Conservation (phyloP, 2,113 vertebrate species). For the Seriola quinqueradiata region DNA sequence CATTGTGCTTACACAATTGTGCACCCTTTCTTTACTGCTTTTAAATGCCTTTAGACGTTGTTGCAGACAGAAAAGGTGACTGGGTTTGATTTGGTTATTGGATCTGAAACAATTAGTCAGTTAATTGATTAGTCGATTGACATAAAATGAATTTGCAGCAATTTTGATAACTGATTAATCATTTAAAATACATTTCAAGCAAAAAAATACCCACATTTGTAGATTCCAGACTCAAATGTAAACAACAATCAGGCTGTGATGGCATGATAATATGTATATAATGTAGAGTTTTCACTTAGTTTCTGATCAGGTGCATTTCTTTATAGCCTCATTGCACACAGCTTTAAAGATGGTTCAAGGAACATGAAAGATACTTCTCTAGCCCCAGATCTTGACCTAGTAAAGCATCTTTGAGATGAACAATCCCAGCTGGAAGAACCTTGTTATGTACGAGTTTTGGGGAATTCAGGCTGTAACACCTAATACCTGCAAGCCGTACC, state of each 20-base stretch:
- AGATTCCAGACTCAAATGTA: not conserved
- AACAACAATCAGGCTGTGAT: not conserved
- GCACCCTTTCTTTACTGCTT: not conserved
- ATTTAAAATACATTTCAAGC: not conserved
- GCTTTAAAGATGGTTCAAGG: not conserved
- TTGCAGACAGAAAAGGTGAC: not conserved
- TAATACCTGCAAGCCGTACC: not conserved
- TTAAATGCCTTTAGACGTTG: not conserved
- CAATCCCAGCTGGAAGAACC: not conserved
- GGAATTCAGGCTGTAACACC: not conserved
- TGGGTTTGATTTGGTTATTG: not conserved
- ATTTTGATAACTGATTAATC: not conserved
- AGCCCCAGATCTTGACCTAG: not conserved
- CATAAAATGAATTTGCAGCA: not conserved
- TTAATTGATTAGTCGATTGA: not conserved
- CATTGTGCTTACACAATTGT: not conserved
- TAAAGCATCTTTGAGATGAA: constrained; percentile 13
- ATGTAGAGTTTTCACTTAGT: not conserved
- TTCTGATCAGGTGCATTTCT: not conserved
- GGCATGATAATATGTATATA: not conserved
- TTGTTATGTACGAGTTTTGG: not conserved
- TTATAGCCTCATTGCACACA: not conserved
- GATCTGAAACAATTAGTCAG: not conserved
- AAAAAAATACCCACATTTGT: not conserved
- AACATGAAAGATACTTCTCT: not conserved